These are phyloP conservation scores for Ethmia dodecea DNA, from an alignment of 2,888 invertebrate species.

Conservation along the genomic window DNA sequence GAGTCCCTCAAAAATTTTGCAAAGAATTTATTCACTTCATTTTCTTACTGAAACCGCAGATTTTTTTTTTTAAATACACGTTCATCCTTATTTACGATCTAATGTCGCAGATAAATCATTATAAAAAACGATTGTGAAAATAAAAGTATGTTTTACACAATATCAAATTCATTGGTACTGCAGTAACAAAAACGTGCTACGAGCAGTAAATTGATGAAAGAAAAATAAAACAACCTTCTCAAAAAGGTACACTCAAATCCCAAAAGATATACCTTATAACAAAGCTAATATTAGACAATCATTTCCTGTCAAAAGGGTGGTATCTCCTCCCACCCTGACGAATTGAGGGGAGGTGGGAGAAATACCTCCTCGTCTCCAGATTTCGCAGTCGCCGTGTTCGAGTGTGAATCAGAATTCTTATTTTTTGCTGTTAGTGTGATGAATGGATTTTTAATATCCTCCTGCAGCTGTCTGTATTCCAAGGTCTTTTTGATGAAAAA, in stretches of 20 bases:
- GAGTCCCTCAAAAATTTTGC: no score
- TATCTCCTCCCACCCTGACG: conserved; percentile 41
- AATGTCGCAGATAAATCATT: no score
- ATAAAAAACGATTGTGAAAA: no score
- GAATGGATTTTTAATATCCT: conserved; percentile 72
- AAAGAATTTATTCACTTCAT: no score
- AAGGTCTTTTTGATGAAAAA: conserved; percentile 39
- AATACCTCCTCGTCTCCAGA: conserved; percentile 69
- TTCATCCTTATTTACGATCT: no score
- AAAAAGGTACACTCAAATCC: conserved; percentile 28
- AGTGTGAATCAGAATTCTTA: conserved; percentile 70
- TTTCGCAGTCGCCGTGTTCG: conserved; percentile 63
- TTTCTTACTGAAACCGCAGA: no score
- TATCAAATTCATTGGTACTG: no score
- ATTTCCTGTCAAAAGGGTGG: conserved; percentile 75
- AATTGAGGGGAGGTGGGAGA: conserved; percentile 36
- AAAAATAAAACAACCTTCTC: conserved; percentile 4
- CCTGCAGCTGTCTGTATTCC: conserved; percentile 53
- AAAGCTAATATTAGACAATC: conserved; percentile 77
- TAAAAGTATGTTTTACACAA: no score
- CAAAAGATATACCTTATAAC: conserved; percentile 72
- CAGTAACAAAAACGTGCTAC: no score
- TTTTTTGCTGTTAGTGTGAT: conserved; percentile 63
- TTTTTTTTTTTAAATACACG: no score
- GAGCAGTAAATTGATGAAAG: background rate